phyloP scores from a whole-genome alignment of 2,888 invertebrate species.

The Leptopilina myrica region DNA sequence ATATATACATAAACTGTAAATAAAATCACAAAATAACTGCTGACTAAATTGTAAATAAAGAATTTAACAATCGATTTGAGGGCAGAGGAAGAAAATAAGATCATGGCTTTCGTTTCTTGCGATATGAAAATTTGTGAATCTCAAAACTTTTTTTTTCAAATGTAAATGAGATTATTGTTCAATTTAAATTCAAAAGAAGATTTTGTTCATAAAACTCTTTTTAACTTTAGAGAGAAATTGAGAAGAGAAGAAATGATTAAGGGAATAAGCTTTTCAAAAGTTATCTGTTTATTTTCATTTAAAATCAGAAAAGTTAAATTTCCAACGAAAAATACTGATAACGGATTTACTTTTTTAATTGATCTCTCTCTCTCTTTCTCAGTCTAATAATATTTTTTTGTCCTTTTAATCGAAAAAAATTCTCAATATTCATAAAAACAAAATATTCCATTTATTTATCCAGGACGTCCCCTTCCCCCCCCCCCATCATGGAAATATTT shows the following conservation, averaged over 20 bases:
- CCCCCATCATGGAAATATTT: neutral
- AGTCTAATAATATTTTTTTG: no score
- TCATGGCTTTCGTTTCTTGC: neutral
- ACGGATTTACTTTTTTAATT: no score
- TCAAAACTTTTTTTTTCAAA: neutral
- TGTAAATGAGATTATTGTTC: constrained; percentile 4
- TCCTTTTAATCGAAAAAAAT: no score
- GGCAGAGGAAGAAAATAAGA: constrained; percentile 18
- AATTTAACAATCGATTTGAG: constrained; percentile 11
- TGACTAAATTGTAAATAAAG: neutral
- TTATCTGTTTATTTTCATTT: no score
- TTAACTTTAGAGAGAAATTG: no score
- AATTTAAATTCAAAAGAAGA: neutral
- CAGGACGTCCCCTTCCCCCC: no score
- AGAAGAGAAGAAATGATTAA: neutral
- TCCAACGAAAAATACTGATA: no score
- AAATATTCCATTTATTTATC: no score
- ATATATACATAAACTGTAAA: no score
- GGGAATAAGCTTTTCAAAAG: neutral
- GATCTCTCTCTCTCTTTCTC: no score
- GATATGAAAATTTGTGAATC: neutral
- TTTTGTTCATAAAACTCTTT: neutral
- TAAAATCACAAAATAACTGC: neutral
- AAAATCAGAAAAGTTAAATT: no score
- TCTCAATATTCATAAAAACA: no score